Conservation (phyloP, 2,113 vertebrate genomes). For the Lampris megalopsis region DNA sequence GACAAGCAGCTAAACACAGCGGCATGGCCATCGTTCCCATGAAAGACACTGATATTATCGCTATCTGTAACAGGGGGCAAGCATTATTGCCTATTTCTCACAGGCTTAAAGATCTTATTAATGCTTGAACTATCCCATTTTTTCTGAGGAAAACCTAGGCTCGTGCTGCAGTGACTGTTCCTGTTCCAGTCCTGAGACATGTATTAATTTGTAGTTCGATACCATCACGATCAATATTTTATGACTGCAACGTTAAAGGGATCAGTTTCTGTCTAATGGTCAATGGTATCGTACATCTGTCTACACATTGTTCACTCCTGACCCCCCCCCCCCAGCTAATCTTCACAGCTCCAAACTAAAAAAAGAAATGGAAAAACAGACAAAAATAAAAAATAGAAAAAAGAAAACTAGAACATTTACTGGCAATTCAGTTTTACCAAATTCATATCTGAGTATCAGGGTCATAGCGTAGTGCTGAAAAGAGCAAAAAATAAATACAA, state of each 20-base stretch:
- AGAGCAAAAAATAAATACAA: slow-evolving; percentile 3
- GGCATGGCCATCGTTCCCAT: neutral
- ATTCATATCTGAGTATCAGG: slow-evolving; percentile 29
- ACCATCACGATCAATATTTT: slow-evolving; percentile 66
- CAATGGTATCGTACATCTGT: slow-evolving; percentile 25
- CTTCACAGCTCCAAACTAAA: slow-evolving; percentile 27
- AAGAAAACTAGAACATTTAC: too few species aligned
- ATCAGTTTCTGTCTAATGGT: slow-evolving; percentile 38
- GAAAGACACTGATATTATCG: slow-evolving; percentile 47
- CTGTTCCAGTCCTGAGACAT: slow-evolving; percentile 49
- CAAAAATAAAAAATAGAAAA: too few species aligned
- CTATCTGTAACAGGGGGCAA: slow-evolving; percentile 40
- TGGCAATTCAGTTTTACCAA: neutral
- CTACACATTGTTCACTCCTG: neutral
- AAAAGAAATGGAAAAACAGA: neutral
- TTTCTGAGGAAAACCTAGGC: slow-evolving; percentile 27
- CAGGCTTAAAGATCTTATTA: slow-evolving; percentile 54
- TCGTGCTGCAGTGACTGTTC: slow-evolving; percentile 20
- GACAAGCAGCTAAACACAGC: too few species aligned
- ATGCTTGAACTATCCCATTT: slow-evolving; percentile 52
- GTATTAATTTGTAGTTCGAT: slow-evolving; percentile 59
- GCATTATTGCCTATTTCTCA: slow-evolving; percentile 55
- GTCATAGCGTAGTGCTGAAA: slow-evolving; percentile 30
- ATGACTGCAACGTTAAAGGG: slow-evolving; percentile 49
- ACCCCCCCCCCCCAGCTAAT: slow-evolving; percentile 8